These are phyloP conservation scores for Rhynchomys soricoides DNA, from an alignment of 2,113 vertebrate species.

Conservation along the genomic window DNA sequence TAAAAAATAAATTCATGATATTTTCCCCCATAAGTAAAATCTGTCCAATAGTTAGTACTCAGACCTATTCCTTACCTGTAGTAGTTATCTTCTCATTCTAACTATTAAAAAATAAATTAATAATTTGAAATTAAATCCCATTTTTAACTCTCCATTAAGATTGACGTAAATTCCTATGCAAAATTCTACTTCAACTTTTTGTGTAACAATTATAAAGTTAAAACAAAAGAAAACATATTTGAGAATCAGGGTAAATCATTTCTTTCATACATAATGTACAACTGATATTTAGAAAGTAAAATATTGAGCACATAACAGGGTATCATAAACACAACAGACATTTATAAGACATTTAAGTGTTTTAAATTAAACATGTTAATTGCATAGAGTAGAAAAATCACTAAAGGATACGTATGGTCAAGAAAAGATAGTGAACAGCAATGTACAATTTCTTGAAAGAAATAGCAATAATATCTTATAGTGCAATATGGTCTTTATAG, in stretches of 20 bases:
- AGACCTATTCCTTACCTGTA: not conserved
- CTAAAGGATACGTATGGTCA: not conserved
- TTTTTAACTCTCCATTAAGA: not conserved
- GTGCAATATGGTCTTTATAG: not conserved
- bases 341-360: not conserved
- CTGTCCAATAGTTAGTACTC: not conserved
- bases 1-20: not conserved
- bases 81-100: not conserved
- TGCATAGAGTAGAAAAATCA: not conserved
- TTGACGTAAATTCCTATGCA: not conserved
- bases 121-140: not conserved
- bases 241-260: not conserved
- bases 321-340: not conserved
- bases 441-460: not conserved
- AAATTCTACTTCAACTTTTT: not conserved
- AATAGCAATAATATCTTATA: not conserved
- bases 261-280: not conserved
- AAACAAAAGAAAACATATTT: not conserved
- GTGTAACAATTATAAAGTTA: not conserved
- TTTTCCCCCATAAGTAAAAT: constrained; percentile 12
- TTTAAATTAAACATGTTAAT: not conserved
- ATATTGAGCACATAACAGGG: not conserved
- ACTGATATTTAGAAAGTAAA: not conserved
- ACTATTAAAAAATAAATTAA: not conserved
- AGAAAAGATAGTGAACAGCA: not conserved